Base-by-base conservation (phyloP, 2,797 vertebrate genomes). In the Adelosebastes latens region DNA sequence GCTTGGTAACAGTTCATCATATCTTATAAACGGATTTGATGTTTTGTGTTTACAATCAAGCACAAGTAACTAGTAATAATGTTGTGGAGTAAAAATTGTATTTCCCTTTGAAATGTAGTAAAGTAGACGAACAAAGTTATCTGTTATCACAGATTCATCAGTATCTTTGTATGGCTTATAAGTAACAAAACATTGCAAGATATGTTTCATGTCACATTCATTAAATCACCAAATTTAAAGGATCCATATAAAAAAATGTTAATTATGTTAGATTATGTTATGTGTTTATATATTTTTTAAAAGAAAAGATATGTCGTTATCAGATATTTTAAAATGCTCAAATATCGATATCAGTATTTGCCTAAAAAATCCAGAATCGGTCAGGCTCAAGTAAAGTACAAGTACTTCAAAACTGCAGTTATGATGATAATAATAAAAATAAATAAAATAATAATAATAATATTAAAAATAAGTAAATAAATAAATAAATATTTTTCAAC, bases 1-100 rank as follows among this genome's bases (percentile, higher is more conserved):
- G 9, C 20, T 46, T 42, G 10, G 72, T 56, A 27, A 63, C 29
- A 63, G 42, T 25, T 2, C 2, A 24, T 55, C 5, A 36, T 42
- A 27, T 46, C 0, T 59, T 20, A 8, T 25, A 0, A 39, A 69
- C 0, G 1, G 6, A 36, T 0, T 55, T 24, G 0, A 8, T 58
- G 13, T 55, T 22, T 69, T 68, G 16, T 49, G 27, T 31, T 67
- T 31, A n/a, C 7, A 52, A 0, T 31, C 7, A 7, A 61, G 31
- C 31, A 62, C 2, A 62, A 62, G 0, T 46, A 2, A 27, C 36
- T 16, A 59, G 1, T 22, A 7, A 61, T 20, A 20, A 27, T 46
- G 12, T 36, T 63, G 22, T 27, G 13, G 34, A n/a, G 3, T 29
- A 22, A 32, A 72, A 49, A 61, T 0, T 0, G 5, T 7, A 32